These are phyloP conservation scores for Ceratina australensis DNA, from an alignment of 1,140 invertebrate species.

Conservation along the genomic window DNA sequence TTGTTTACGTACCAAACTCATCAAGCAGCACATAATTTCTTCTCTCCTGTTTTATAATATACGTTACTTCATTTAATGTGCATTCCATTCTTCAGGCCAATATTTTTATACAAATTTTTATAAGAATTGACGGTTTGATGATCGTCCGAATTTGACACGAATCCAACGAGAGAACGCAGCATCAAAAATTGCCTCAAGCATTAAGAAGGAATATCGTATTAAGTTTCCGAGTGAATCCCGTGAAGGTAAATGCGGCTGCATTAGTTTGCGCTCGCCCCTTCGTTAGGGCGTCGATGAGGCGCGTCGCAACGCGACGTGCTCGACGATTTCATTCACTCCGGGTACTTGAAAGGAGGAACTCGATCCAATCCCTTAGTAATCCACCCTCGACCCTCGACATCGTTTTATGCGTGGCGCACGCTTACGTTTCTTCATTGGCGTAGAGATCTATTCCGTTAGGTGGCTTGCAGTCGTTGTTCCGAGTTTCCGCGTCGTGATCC, in stretches of 20 bases:
- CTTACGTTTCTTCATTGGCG: slow-evolving; percentile 11
- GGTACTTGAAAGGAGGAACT: not conserved
- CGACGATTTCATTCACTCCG: not conserved
- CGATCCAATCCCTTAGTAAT: not conserved
- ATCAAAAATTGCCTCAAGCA: too few species aligned
- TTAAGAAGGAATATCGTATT: not conserved
- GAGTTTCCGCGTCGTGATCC: slow-evolving; percentile 39
- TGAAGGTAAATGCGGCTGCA: not conserved
- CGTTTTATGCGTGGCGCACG: not conserved
- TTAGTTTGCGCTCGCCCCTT: not conserved
- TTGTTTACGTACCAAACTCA: too few species aligned
- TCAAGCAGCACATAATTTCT: too few species aligned
- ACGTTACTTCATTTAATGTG: too few species aligned
- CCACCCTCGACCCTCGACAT: not conserved
- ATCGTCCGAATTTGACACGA: too few species aligned
- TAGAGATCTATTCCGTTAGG: slow-evolving; percentile 36
- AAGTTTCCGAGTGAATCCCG: not conserved
- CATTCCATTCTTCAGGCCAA: too few species aligned
- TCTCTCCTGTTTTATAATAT: too few species aligned
- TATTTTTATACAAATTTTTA: too few species aligned
- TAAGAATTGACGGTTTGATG: too few species aligned
- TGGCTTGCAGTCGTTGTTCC: slow-evolving; percentile 51
- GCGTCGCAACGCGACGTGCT: not conserved
- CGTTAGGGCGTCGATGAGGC: slow-evolving; percentile 3
- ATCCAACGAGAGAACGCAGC: too few species aligned